Evolutionary conservation across 92 coral and sea anemone species (phyloP).

Genomic region (Umimayanthus chanpuru): DNA sequence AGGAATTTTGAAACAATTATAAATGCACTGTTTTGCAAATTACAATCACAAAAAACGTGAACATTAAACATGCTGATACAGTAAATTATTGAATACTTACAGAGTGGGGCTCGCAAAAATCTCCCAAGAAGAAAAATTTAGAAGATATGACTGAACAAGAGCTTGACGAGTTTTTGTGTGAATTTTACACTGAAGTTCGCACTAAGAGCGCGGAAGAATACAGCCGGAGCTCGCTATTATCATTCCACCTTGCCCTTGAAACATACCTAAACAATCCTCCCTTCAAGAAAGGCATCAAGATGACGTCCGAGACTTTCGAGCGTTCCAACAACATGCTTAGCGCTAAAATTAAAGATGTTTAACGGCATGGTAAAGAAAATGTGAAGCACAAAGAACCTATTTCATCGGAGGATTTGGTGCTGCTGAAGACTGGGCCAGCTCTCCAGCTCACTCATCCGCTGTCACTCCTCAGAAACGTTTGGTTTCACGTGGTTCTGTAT

Average conservation of each 20-base stretch:
- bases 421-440: background rate
- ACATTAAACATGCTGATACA: background rate
- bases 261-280: too few species aligned
- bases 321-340: background rate
- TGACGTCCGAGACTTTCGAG: background rate
- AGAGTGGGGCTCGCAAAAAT: slow-evolving; percentile 1
- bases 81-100: background rate
- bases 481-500: background rate
- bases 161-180: background rate
- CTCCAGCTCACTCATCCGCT: too few species aligned
- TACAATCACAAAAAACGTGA: background rate
- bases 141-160: background rate
- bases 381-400: background rate
- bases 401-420: background rate
- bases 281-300: background rate
- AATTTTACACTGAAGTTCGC: background rate
- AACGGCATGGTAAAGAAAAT: background rate
- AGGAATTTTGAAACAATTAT: too few species aligned
- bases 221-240: background rate
- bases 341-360: background rate
- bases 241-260: background rate
- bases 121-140: background rate
- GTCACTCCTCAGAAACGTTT: background rate
- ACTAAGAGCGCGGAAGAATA: background rate
- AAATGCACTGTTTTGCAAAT: too few species aligned